These are phyloP conservation scores for Eumerus sabulonum DNA, from an alignment of 2,888 invertebrate species.

Conservation along the genomic window DNA sequence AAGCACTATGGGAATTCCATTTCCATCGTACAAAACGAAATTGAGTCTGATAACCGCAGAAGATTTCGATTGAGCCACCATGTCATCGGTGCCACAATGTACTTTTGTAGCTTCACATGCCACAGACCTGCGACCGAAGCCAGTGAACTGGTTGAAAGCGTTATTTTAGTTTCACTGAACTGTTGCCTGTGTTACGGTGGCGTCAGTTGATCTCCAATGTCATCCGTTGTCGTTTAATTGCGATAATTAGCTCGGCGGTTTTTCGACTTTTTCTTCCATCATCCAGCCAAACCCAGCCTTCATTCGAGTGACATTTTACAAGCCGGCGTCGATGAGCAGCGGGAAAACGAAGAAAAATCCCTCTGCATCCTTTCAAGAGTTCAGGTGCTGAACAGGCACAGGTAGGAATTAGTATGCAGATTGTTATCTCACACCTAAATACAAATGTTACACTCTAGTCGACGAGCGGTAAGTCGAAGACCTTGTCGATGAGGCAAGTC, in stretches of 20 bases:
- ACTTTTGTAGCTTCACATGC: no score
- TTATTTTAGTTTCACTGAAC: no score
- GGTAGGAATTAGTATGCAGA: constrained; percentile 64
- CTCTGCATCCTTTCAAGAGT: constrained; percentile 23
- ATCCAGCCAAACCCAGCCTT: constrained; percentile 24
- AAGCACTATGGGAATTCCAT: no score
- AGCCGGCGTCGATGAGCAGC: constrained; percentile 21
- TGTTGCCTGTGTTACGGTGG: constrained; percentile 7
- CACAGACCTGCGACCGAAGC: no score
- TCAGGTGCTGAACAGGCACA: constrained; percentile 33
- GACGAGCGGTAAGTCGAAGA: no score
- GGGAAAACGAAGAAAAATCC: no score
- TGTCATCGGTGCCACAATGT: no score
- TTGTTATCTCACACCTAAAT: constrained; percentile 66
- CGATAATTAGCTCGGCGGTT: constrained; percentile 43
- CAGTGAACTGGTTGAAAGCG: no score
- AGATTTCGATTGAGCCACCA: no score
- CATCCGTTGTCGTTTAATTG: constrained; percentile 43
- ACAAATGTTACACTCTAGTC: constrained; percentile 50
- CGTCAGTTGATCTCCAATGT: constrained; percentile 48
- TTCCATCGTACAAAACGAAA: no score
- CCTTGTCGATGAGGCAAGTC: constrained; percentile 41
- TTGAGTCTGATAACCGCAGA: no score
- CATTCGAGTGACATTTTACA: constrained; percentile 27
- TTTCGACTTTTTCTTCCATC: constrained; percentile 20